Evolutionary conservation across 2,113 vertebrate species (phyloP).

Genomic region (Lagopus muta): DNA sequence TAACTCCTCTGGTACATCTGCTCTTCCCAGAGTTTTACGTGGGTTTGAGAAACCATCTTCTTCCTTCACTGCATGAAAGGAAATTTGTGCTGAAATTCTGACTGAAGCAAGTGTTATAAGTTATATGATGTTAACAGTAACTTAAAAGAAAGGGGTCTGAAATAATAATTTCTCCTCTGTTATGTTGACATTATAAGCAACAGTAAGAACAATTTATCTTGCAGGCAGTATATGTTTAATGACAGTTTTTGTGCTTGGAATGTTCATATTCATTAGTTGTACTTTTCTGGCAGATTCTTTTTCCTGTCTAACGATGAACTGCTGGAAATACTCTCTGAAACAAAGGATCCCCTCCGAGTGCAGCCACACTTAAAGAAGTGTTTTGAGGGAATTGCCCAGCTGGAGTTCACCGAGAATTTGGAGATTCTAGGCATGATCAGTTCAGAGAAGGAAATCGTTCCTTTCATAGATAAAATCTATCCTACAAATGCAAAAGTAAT

Average conservation of each 20-base stretch:
- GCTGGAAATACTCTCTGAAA: constrained; percentile 93
- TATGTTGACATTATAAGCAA: background rate
- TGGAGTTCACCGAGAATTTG: constrained; percentile 85
- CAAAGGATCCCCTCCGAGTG: constrained; percentile 91
- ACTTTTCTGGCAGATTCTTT: constrained; percentile 86
- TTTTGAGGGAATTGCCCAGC: constrained; percentile 92
- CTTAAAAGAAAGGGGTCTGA: background rate
- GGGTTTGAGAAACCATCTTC: background rate
- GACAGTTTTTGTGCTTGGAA: background rate
- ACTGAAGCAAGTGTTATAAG: background rate
- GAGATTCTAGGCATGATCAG: constrained; percentile 91
- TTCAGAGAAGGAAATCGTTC: constrained; percentile 88
- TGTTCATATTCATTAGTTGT: background rate
- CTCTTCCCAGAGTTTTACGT: background rate
- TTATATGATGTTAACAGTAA: background rate
- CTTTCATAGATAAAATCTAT: constrained; percentile 84
- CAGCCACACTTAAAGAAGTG: constrained; percentile 95
- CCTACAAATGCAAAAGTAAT: constrained; percentile 87
- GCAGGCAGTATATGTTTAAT: background rate
- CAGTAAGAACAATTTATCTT: background rate
- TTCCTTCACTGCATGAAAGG: background rate
- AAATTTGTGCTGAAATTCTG: background rate
- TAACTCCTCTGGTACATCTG: background rate
- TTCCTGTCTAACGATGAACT: constrained; percentile 94
- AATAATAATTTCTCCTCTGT: background rate